Evolutionary conservation across 2,113 vertebrate species (phyloP).

Genomic region (Litocranius walleri): DNA sequence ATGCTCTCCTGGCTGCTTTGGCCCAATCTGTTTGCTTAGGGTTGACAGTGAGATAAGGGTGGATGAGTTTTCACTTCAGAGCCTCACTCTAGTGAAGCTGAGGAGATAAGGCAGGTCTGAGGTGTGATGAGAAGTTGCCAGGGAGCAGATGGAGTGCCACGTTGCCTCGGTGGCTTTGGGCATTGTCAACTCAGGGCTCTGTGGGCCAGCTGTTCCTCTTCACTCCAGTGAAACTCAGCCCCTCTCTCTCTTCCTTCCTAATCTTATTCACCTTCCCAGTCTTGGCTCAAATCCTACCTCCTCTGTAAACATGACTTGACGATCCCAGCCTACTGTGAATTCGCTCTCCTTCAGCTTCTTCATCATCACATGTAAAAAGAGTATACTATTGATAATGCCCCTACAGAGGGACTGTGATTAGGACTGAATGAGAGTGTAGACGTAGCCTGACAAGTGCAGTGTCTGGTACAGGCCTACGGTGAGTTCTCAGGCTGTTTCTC

Average conservation of each 20-base stretch:
- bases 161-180: not conserved
- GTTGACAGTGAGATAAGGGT: constrained; percentile 8
- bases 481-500: not conserved
- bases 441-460: not conserved
- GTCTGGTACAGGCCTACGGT: not conserved
- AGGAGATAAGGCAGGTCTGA: not conserved
- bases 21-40: not conserved
- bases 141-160: not conserved
- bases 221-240: not conserved
- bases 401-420: not conserved
- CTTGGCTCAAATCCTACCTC: not conserved
- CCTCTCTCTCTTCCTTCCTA: not conserved
- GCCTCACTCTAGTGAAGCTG: not conserved
- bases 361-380: not conserved
- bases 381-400: not conserved
- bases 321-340: not conserved
- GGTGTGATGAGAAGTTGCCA: not conserved
- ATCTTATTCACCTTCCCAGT: not conserved
- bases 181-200: not conserved
- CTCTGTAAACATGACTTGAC: not conserved
- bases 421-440: not conserved
- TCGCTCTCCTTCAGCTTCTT: not conserved
- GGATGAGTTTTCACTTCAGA: not conserved
- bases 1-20: not conserved
- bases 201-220: not conserved